These are phyloP conservation scores for Sebastes matsubarae DNA, from an alignment of 2,797 vertebrate species.

Conservation along the genomic window DNA sequence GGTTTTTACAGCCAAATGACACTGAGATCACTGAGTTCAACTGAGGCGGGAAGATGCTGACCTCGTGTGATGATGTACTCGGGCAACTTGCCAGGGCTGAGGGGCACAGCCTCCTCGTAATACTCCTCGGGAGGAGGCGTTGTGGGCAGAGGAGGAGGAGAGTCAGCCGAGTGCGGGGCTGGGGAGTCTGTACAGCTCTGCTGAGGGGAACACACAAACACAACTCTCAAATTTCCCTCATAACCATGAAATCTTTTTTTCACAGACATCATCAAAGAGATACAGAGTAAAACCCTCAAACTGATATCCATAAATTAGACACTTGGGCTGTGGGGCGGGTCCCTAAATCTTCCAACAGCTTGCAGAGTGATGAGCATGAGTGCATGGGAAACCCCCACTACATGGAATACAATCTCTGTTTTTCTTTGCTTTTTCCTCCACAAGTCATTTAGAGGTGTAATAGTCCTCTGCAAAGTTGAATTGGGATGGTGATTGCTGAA, in stretches of 20 bases:
- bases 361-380: slow-evolving; percentile 38
- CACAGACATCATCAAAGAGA: slow-evolving; percentile 48
- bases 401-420: slow-evolving; percentile 31
- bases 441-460: slow-evolving; percentile 13
- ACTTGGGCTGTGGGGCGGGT: slow-evolving; percentile 27
- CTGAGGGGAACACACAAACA: slow-evolving; percentile 30
- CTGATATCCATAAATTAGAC: slow-evolving; percentile 54
- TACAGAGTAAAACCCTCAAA: slow-evolving; percentile 18
- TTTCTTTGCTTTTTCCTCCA: slow-evolving; percentile 28
- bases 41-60: slow-evolving; percentile 54
- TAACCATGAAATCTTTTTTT: slow-evolving; percentile 5
- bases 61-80: slow-evolving; percentile 91
- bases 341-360: slow-evolving; percentile 27
- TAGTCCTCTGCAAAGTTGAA: neutral
- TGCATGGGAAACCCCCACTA: slow-evolving; percentile 54
- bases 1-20: slow-evolving; percentile 14
- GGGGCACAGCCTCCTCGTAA: slow-evolving; percentile 96
- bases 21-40: slow-evolving; percentile 14
- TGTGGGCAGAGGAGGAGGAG: slow-evolving; percentile 91
- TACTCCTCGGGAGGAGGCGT: slow-evolving; percentile 96
- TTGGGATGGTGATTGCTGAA: neutral
- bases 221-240: slow-evolving; percentile 34
- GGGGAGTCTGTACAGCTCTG: slow-evolving; percentile 53
- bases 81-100: slow-evolving; percentile 90
- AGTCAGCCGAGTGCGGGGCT: slow-evolving; percentile 50